Percentiles rank a stretch among this genome's conserved stretches.
phyloP scores from a whole-genome alignment of 2,113 vertebrate species.

The Aphyosemion australe region DNA sequence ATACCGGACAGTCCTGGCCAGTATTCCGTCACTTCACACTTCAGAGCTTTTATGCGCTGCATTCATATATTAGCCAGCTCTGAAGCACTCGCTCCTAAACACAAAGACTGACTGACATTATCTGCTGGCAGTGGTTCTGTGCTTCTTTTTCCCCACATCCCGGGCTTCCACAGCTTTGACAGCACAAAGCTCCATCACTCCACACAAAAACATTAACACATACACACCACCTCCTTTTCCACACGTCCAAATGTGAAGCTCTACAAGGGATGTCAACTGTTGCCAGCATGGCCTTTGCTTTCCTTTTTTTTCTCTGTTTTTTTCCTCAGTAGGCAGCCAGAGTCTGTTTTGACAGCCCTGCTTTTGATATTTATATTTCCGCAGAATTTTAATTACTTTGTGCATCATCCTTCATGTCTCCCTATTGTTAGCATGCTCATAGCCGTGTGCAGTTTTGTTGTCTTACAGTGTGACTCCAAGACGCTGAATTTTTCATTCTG shows the following conservation, averaged over 20 bases:
- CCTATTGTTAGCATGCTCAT: slow-evolving; percentile 52
- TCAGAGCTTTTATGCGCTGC: slow-evolving; percentile 33
- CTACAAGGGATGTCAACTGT: slow-evolving; percentile 65
- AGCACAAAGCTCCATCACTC: slow-evolving; percentile 47
- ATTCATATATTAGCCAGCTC: slow-evolving; percentile 51
- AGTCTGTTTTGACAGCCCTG: slow-evolving; percentile 64
- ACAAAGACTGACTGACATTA: slow-evolving; percentile 73
- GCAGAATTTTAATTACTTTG: slow-evolving; percentile 72
- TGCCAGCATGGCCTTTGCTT: slow-evolving; percentile 62
- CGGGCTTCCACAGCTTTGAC: slow-evolving; percentile 58
- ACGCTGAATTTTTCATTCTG: slow-evolving; percentile 45
- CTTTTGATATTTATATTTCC: slow-evolving; percentile 75
- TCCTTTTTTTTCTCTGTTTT: slow-evolving; percentile 3
- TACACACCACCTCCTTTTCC: slow-evolving; percentile 36
- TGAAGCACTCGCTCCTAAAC: slow-evolving; percentile 40
- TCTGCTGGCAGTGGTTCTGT: slow-evolving; percentile 61
- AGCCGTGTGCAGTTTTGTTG: slow-evolving; percentile 42
- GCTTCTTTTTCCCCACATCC: slow-evolving; percentile 34
- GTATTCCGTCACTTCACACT: slow-evolving; percentile 24
- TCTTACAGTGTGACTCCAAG: slow-evolving; percentile 47
- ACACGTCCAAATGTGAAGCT: slow-evolving; percentile 55
- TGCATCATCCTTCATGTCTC: slow-evolving; percentile 62
- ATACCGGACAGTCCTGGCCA: slow-evolving; percentile 41
- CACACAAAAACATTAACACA: slow-evolving; percentile 22
- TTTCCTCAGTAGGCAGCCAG: slow-evolving; percentile 38